A percentile compares a stretch with the other conserved stretches of the same genome.
These are phyloP conservation scores for Leiothrix lutea DNA, from an alignment of 2,113 vertebrate genomes.

Conservation along the genomic window DNA sequence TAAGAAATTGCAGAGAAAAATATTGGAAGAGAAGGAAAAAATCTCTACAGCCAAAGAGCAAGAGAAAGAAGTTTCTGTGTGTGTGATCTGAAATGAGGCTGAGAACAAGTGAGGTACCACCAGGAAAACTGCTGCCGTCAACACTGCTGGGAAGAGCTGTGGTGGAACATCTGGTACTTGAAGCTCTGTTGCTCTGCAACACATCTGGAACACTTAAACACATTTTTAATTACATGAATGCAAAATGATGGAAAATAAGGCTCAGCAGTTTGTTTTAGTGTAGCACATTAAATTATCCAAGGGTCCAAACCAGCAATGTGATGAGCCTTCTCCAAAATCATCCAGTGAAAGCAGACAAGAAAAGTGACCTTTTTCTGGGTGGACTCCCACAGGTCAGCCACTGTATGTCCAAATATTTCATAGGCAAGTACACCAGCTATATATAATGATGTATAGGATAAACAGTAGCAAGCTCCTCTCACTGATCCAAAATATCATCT, in stretches of 20 bases:
- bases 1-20: not conserved
- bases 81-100: not conserved
- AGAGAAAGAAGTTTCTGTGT: not conserved
- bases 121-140: not conserved
- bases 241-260: not conserved
- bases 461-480: not conserved
- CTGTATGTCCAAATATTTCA: not conserved
- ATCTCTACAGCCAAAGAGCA: not conserved
- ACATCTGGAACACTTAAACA: not conserved
- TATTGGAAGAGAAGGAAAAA: not conserved
- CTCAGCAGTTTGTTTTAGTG: not conserved
- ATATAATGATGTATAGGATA: not conserved
- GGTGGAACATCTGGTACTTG: not conserved
- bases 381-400: not conserved
- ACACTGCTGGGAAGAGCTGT: not conserved
- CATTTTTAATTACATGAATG: not conserved
- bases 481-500: not conserved
- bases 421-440: not conserved
- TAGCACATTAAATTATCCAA: not conserved
- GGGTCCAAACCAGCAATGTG: not conserved
- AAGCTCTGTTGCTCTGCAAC: not conserved
- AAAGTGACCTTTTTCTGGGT: not conserved
- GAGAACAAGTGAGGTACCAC: not conserved
- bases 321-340: not conserved
- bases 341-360: not conserved